Percentiles rank a stretch among this genome's conserved stretches.
Conservation (phyloP, 2,888 invertebrate species). For the Leptinotarsa peninsularis region DNA sequence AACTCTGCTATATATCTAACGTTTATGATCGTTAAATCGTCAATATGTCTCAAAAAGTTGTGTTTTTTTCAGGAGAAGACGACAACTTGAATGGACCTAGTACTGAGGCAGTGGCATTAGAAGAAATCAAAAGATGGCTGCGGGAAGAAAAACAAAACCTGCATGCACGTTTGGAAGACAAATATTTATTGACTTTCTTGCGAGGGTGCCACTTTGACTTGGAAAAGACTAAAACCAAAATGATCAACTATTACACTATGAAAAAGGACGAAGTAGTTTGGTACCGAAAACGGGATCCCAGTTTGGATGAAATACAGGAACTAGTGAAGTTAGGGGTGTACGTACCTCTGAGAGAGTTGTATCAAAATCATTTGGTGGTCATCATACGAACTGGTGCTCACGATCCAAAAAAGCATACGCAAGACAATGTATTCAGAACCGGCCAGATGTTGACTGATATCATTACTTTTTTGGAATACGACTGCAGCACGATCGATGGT, state of each 20-base stretch:
- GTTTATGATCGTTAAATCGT: neutral
- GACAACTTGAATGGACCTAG: slow-evolving; percentile 57
- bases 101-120: slow-evolving; percentile 52
- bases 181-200: slow-evolving; percentile 69
- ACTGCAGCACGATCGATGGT: slow-evolving; percentile 67
- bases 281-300: slow-evolving; percentile 72
- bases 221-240: slow-evolving; percentile 69
- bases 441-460: slow-evolving; percentile 75
- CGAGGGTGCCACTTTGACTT: slow-evolving; percentile 72
- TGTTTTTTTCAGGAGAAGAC: slow-evolving; percentile 11
- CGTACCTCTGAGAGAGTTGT: slow-evolving; percentile 66
- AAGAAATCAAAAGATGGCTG: slow-evolving; percentile 67
- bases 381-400: slow-evolving; percentile 72
- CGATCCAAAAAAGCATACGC: slow-evolving; percentile 70
- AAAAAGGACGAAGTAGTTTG: slow-evolving; percentile 69
- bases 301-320: slow-evolving; percentile 69
- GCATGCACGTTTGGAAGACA: slow-evolving; percentile 66
- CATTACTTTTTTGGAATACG: slow-evolving; percentile 66
- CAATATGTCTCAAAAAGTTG: neutral
- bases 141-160: slow-evolving; percentile 64
- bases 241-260: slow-evolving; percentile 70
- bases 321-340: slow-evolving; percentile 70
- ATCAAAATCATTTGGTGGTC: slow-evolving; percentile 69
- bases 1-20: neutral
- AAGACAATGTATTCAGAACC: slow-evolving; percentile 73